Conservation (phyloP, 2,888 invertebrate genomes). For the Aleiodes alternator region DNA sequence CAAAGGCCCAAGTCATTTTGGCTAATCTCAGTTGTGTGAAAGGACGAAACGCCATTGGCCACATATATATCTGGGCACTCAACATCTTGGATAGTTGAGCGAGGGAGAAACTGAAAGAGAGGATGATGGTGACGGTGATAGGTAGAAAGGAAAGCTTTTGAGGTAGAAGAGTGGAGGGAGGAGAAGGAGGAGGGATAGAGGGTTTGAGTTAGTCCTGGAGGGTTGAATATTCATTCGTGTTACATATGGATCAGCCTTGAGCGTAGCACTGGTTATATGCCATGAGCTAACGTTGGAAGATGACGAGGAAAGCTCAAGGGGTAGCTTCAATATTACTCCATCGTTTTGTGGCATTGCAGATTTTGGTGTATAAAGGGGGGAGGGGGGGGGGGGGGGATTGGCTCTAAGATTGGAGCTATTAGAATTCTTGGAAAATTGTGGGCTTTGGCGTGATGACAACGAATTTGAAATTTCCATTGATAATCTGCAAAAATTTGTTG, state of each 20-base stretch:
- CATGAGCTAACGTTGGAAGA: conserved; percentile 43
- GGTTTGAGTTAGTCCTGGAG: conserved; percentile 62
- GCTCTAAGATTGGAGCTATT: conserved; percentile 33
- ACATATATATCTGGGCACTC: conserved; percentile 71
- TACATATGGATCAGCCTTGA: conserved; percentile 74
- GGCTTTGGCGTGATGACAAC: too few species aligned
- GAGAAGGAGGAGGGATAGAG: conserved; percentile 31
- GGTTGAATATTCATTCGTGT: conserved; percentile 75
- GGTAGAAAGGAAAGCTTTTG: conserved; percentile 43
- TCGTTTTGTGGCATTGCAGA: conserved; percentile 36
- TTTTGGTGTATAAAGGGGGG: conserved; percentile 3
- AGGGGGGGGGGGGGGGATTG: background rate
- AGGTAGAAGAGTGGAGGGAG: conserved; percentile 19
- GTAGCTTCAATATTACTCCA: conserved; percentile 41
- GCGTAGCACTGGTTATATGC: conserved; percentile 51
- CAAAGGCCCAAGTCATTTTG: conserved; percentile 18
- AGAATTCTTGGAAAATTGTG: conserved; percentile 5
- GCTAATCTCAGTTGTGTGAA: conserved; percentile 24
- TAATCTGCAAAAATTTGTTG: too few species aligned
- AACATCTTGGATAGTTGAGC: conserved; percentile 60
- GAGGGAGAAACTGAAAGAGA: conserved; percentile 39
- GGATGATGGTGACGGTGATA: conserved; percentile 44
- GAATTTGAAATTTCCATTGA: too few species aligned
- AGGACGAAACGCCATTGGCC: conserved; percentile 45
- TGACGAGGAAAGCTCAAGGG: conserved; percentile 45